phyloP scores from a whole-genome alignment of 2,113 vertebrate genomes.

The Nipponia nippon region DNA sequence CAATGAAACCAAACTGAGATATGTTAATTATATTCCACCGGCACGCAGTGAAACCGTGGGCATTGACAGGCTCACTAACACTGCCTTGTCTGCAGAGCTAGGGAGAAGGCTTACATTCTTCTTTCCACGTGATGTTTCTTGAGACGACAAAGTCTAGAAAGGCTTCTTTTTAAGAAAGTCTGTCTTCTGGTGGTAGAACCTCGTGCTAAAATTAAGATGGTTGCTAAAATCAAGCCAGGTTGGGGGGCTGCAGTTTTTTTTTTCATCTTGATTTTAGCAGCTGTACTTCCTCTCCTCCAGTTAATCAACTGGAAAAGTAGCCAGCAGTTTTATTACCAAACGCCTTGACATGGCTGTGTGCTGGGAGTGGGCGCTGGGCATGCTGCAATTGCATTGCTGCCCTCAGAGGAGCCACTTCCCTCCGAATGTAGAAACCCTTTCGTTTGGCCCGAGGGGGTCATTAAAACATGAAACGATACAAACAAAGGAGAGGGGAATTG shows the following conservation, averaged over 20 bases:
- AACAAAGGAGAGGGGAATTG: neutral
- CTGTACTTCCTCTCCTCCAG: neutral
- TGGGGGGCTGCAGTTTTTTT: neutral
- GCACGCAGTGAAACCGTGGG: neutral
- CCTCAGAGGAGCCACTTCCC: neutral
- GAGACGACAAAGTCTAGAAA: neutral
- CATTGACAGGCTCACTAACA: neutral
- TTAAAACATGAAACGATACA: neutral
- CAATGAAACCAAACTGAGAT: slow-evolving; percentile 17
- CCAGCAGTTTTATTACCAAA: neutral
- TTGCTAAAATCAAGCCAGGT: neutral
- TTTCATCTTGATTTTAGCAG: neutral
- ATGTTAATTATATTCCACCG: slow-evolving; percentile 9
- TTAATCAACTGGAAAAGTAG: neutral
- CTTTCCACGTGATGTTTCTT: neutral
- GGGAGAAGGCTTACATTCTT: neutral
- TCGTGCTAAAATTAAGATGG: neutral
- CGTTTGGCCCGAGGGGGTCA: neutral
- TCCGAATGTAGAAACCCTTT: neutral
- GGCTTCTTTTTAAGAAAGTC: neutral
- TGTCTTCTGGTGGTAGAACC: neutral
- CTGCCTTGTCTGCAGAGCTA: neutral
- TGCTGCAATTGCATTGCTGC: neutral
- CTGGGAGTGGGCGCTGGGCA: neutral
- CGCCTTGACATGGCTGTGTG: neutral